phyloP scores from a whole-genome alignment of 1,140 invertebrate species.

The Zaprionus ghesquierei region DNA sequence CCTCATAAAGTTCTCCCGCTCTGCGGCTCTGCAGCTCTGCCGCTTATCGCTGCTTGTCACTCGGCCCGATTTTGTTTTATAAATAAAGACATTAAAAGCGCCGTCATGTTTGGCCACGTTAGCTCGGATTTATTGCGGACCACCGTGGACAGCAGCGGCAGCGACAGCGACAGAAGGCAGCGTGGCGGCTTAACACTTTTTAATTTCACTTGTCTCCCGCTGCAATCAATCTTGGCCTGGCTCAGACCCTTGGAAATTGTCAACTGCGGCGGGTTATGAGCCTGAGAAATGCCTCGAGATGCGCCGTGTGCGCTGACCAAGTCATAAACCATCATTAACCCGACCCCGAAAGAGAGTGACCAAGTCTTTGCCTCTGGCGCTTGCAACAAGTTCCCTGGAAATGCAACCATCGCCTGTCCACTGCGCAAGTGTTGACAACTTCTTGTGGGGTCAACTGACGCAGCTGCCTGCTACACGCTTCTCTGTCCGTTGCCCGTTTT shows the following conservation, averaged over 20 bases:
- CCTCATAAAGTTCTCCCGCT: conserved; percentile 22
- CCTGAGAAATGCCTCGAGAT: conserved; percentile 57
- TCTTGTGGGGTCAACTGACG: conserved; percentile 61
- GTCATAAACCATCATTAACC: conserved; percentile 76
- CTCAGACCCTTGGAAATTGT: conserved; percentile 17
- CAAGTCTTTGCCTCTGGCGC: conserved; percentile 17
- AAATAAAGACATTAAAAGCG: conserved; percentile 80
- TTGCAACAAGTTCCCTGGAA: conserved; percentile 34
- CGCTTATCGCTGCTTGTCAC: conserved; percentile 56
- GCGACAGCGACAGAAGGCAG: too few relatives aligned
- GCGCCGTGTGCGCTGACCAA: conserved; percentile 11
- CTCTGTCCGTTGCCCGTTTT: conserved; percentile 28
- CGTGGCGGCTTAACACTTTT: conserved; percentile 73
- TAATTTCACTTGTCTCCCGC: conserved; percentile 72
- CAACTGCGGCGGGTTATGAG: conserved; percentile 55
- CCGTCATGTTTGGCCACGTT: conserved; percentile 59
- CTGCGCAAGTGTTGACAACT: conserved; percentile 67
- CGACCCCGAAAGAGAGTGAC: conserved; percentile 39
- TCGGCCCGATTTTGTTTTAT: conserved; percentile 76
- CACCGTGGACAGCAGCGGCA: conserved; percentile 47
- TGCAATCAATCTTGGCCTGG: conserved; percentile 66
- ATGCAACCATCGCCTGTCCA: background rate
- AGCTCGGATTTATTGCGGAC: conserved; percentile 73
- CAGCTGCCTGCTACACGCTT: conserved; percentile 36
- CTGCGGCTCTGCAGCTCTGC: background rate